Base-by-base conservation (phyloP, 2,113 vertebrate species). In the Xyrauchen texanus region DNA sequence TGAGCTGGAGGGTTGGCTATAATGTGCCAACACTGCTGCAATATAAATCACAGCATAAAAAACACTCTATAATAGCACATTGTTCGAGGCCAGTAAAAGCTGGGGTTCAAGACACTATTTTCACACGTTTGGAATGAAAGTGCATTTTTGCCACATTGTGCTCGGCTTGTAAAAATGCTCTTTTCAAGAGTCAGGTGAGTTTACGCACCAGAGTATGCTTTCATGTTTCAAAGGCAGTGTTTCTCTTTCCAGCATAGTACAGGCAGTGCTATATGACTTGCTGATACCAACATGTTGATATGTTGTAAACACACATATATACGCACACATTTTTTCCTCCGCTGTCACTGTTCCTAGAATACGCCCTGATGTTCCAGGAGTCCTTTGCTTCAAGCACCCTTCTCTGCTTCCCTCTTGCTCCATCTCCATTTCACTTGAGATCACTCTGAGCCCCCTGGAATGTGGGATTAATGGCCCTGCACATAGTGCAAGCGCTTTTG, bases 41-140 rank as follows among this genome's bases (percentile, higher is more conserved):
- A 88, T 88, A 89, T 90, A 90, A 92, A 82, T 83, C 89, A 86
- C 82, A 89, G 83, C 83, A 88, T 86, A 86, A 84, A 86, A 82
- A 79, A 85, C 82, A 87, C 73, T 84, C 80, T 83, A 90, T 91
- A 90, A 91, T 89, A 89, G 91, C 88, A 91, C 90, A 90, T 91
- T 93, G 92, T 91, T 91, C 81, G 76, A 87, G 83, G 86, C 58
- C 61, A 90, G 85, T 83, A 87, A 91, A 91, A 84, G 62, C 84
- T 83, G 69, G 83, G 82, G 21, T 34, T 34, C 21, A 34, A 34
- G 21, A 34, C 85, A 84, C 80, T 64, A 77, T 87, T 88, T 88
- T 89, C 86, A 85, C 68, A 86, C 87, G 63, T 80, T 85, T 88
- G 87, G 85, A 90, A 72, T 86, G 86, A 88, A 82, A 88, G 84